Percentiles rank a stretch among this genome's conserved stretches.
Conservation (phyloP, 2,797 vertebrate species). For the Molossus molossus region DNA sequence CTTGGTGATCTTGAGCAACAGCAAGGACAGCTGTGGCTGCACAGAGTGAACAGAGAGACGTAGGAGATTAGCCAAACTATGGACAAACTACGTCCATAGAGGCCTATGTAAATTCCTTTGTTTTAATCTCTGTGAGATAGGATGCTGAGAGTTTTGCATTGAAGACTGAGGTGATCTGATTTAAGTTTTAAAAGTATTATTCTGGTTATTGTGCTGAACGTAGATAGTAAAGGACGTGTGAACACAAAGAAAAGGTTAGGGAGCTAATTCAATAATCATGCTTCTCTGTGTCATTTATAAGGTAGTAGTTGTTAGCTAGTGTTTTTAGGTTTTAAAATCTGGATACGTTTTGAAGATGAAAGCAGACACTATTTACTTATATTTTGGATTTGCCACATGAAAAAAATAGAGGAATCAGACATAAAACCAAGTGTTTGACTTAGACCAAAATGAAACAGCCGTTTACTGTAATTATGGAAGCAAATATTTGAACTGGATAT, state of each 20-base stretch:
- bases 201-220: background rate
- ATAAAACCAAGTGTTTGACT: background rate
- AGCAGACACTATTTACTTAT: background rate
- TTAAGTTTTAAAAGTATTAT: background rate
- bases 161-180: background rate
- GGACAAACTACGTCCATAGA: background rate
- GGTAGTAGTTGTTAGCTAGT: background rate
- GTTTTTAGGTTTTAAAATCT: slow-evolving; percentile 16
- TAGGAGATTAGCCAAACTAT: background rate
- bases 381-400: background rate
- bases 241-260: background rate
- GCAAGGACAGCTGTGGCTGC: background rate
- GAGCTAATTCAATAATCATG: background rate
- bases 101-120: background rate
- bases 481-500: background rate
- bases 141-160: background rate
- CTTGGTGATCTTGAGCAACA: background rate
- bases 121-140: background rate
- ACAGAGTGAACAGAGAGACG: background rate
- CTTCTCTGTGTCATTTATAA: background rate
- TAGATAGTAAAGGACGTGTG: background rate
- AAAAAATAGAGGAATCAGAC: background rate
- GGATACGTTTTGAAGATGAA: slow-evolving; percentile 6
- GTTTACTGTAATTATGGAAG: background rate
- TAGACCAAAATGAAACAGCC: background rate